Percentiles rank a stretch among this genome's conserved stretches.
Evolutionary conservation across 2,797 vertebrate species (phyloP).

Genomic region (Chaetodon trifasciatus): DNA sequence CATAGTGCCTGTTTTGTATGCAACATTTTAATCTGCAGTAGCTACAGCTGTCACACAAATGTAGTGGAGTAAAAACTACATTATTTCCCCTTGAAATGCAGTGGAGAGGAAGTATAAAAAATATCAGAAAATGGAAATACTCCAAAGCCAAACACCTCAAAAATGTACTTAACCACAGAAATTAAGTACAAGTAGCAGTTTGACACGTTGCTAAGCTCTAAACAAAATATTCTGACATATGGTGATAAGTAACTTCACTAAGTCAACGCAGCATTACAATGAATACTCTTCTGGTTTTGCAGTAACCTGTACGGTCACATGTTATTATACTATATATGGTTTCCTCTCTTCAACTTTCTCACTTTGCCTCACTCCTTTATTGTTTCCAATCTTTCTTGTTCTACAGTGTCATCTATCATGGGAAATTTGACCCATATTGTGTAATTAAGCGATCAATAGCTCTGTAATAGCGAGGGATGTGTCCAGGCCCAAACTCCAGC

Average conservation of each 20-base stretch:
- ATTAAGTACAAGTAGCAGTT: neutral
- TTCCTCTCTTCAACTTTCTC: slow-evolving; percentile 28
- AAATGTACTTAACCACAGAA: neutral
- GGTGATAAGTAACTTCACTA: neutral
- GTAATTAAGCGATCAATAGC: slow-evolving; percentile 78
- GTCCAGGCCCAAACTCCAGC: slow-evolving; percentile 49
- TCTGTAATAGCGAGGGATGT: slow-evolving; percentile 62
- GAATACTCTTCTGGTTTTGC: neutral
- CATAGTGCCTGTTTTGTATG: neutral
- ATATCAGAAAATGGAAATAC: neutral
- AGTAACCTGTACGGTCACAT: neutral
- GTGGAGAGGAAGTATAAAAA: neutral
- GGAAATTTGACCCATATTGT: slow-evolving; percentile 71
- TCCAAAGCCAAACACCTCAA: too few species aligned
- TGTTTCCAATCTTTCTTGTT: slow-evolving; percentile 45
- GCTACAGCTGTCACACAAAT: neutral
- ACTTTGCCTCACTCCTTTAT: slow-evolving; percentile 45
- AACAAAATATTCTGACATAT: neutral
- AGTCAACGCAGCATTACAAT: slow-evolving; percentile 19
- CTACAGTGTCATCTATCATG: slow-evolving; percentile 68
- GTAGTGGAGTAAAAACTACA: neutral
- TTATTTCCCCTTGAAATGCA: neutral
- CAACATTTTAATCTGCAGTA: neutral
- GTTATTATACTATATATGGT: neutral
- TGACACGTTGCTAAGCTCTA: neutral